phyloP scores from a whole-genome alignment of 2,113 vertebrate species.

The Albula goreensis region DNA sequence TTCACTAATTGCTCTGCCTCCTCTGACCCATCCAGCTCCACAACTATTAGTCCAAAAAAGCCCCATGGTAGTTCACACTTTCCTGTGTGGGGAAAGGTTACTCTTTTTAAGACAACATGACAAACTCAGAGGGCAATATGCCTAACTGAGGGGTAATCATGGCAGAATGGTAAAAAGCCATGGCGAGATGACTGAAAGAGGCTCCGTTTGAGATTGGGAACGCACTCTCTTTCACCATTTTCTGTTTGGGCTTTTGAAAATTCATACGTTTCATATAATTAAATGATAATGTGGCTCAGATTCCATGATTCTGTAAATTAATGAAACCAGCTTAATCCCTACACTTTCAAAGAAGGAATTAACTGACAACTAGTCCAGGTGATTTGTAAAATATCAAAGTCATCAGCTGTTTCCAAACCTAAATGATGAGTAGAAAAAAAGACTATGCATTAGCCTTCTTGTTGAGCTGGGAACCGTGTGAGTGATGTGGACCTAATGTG shows the following conservation, averaged over 20 bases:
- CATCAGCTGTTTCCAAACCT: background rate
- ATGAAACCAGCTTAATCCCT: background rate
- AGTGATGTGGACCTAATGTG: no score
- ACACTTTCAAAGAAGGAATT: constrained; percentile 15
- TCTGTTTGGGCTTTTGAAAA: background rate
- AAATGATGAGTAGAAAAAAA: no score
- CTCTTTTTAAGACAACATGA: background rate
- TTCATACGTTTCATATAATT: background rate
- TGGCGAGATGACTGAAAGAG: no score
- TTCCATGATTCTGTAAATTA: background rate
- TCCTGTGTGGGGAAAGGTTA: background rate
- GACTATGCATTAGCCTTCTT: no score
- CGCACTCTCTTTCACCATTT: background rate
- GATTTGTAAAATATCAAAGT: background rate
- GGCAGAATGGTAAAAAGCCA: no score
- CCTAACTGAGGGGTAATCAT: no score
- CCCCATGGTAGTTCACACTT: background rate
- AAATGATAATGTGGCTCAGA: background rate
- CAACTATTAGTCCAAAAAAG: background rate
- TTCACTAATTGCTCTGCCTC: no score
- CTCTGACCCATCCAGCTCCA: no score
- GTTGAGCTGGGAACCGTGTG: no score
- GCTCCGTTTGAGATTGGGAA: no score
- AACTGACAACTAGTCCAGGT: background rate
- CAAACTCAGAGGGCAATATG: background rate